phyloP scores from a whole-genome alignment of 2,113 vertebrate species.

The Desmodus rotundus region DNA sequence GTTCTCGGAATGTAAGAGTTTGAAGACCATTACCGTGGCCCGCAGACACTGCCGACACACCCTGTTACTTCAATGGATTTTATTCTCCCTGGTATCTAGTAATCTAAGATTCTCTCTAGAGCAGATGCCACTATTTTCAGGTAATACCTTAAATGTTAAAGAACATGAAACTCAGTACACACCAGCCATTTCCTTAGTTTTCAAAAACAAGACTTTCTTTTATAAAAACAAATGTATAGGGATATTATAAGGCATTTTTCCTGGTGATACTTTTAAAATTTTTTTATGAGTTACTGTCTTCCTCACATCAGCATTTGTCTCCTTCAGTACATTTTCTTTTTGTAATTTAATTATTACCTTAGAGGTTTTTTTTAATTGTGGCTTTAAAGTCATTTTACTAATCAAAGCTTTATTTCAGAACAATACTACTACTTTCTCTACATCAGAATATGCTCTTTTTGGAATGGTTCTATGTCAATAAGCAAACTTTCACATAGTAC shows the following conservation, averaged over 20 bases:
- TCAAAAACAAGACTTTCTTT: slow-evolving; percentile 24
- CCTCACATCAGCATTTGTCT: not conserved
- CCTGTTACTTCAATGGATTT: not conserved
- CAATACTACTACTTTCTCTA: not conserved
- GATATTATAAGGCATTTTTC: not conserved
- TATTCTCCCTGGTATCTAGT: slow-evolving; percentile 30
- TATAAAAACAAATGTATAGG: not conserved
- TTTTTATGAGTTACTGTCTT: not conserved
- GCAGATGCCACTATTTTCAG: slow-evolving; percentile 25
- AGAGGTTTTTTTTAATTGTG: not conserved
- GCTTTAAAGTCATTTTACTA: not conserved
- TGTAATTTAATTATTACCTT: slow-evolving; percentile 5
- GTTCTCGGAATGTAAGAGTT: slow-evolving; percentile 7
- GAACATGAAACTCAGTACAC: slow-evolving; percentile 9
- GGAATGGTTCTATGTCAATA: not conserved
- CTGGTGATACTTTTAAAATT: not conserved
- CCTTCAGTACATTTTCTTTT: not conserved
- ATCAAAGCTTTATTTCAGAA: not conserved
- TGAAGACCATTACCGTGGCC: not conserved
- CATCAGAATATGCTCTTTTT: not conserved
- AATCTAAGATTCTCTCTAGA: slow-evolving; percentile 28
- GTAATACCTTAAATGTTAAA: slow-evolving; percentile 41
- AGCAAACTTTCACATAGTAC: not conserved
- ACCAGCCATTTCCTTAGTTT: not conserved
- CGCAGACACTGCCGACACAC: not conserved